Evolutionary conservation across 2,113 vertebrate genomes (phyloP).

Genomic region (Pteruthius melanotis): DNA sequence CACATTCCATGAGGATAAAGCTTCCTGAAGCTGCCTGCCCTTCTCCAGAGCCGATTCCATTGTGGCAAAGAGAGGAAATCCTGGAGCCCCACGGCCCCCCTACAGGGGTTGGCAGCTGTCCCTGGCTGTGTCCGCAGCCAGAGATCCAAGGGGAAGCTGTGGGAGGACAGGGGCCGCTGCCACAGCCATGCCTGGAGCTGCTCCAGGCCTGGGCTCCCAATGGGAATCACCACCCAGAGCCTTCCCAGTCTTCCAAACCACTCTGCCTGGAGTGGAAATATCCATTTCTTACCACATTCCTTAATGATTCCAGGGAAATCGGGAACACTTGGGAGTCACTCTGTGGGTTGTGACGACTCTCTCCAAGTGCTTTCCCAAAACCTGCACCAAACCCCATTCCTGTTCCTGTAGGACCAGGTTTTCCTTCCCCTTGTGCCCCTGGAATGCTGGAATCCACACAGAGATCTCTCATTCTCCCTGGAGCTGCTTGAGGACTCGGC

Average conservation of each 20-base stretch:
- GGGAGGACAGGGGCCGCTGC: background rate
- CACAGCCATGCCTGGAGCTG: background rate
- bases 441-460: background rate
- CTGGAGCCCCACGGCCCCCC: background rate
- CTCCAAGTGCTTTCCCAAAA: background rate
- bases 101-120: background rate
- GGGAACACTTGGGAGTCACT: background rate
- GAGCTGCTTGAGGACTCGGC: background rate
- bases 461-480: background rate
- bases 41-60: background rate
- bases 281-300: accelerated
- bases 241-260: background rate
- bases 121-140: background rate
- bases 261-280: accelerated
- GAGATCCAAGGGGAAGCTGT: background rate
- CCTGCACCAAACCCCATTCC: background rate
- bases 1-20: background rate
- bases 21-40: background rate
- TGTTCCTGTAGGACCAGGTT: background rate
- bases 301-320: background rate
- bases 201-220: background rate
- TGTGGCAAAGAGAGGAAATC: background rate
- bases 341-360: background rate
- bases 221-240: background rate
- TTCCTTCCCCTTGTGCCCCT: background rate